Conservation (phyloP, 2,113 vertebrate species). For the Apteryx mantelli region DNA sequence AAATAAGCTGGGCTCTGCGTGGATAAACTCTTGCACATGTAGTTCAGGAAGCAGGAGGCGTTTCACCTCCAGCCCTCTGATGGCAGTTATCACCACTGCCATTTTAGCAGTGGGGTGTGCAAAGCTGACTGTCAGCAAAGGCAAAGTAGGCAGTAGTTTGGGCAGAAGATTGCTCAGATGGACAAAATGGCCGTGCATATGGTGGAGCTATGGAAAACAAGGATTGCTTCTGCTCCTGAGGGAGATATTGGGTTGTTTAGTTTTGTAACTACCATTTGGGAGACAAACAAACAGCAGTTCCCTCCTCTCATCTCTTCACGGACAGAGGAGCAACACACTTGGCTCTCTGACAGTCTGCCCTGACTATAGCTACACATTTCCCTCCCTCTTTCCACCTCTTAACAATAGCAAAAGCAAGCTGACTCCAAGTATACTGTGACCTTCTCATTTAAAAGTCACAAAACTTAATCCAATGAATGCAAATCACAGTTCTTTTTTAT, state of each 20-base stretch:
- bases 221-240: neutral
- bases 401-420: neutral
- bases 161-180: neutral
- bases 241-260: neutral
- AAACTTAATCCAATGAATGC: neutral
- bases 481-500: neutral
- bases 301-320: neutral
- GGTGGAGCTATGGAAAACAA: neutral
- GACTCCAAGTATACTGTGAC: rapidly evolving
- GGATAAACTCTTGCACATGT: neutral
- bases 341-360: neutral
- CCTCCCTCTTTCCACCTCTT: neutral
- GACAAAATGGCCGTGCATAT: neutral
- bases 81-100: neutral
- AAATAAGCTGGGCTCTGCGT: neutral
- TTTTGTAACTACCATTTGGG: neutral
- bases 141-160: neutral
- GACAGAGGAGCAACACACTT: neutral
- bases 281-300: neutral
- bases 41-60: neutral
- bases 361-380: neutral
- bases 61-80: neutral
- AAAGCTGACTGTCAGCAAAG: neutral
- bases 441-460: neutral
- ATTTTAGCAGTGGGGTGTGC: neutral